These are phyloP conservation scores for Columba livia DNA, from an alignment of 2,113 vertebrate genomes.

Conservation along the genomic window DNA sequence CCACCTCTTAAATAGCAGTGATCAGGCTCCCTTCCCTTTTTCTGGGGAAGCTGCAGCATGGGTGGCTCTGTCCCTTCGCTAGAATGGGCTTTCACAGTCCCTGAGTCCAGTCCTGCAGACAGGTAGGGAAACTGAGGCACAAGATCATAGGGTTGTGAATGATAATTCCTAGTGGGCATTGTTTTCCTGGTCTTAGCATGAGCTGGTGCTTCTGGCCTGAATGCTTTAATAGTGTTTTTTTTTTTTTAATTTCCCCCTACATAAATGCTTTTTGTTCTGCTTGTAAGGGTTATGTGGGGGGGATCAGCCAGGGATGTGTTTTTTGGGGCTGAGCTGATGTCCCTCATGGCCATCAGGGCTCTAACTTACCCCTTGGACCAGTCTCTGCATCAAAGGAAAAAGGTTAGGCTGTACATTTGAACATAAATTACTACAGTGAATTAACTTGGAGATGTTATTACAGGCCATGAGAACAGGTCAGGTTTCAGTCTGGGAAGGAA, in stretches of 20 bases:
- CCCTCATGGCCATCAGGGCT: not conserved
- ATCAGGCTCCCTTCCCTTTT: not conserved
- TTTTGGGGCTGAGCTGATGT: not conserved
- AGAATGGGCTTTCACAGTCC: not conserved
- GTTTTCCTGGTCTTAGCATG: not conserved
- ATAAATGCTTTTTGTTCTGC: not conserved
- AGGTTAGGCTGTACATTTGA: not conserved
- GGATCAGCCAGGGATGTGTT: not conserved
- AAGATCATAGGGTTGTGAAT: not conserved
- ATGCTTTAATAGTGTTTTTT: accelerated
- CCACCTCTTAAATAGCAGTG: not conserved
- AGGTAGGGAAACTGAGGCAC: not conserved
- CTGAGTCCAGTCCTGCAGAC: not conserved
- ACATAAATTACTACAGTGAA: not conserved
- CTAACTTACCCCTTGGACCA: not conserved
- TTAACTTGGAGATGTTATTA: not conserved
- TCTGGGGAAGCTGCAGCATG: not conserved
- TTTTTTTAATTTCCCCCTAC: not conserved
- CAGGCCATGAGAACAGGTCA: not conserved
- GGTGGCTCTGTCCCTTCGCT: not conserved
- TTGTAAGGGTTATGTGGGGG: not conserved
- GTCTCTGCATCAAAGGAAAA: not conserved
- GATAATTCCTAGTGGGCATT: not conserved
- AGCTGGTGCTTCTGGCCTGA: not conserved
- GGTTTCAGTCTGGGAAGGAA: slow-evolving; percentile 11